Evolutionary conservation across 2,113 vertebrate genomes (phyloP).

Genomic region (Centrocercus urophasianus): DNA sequence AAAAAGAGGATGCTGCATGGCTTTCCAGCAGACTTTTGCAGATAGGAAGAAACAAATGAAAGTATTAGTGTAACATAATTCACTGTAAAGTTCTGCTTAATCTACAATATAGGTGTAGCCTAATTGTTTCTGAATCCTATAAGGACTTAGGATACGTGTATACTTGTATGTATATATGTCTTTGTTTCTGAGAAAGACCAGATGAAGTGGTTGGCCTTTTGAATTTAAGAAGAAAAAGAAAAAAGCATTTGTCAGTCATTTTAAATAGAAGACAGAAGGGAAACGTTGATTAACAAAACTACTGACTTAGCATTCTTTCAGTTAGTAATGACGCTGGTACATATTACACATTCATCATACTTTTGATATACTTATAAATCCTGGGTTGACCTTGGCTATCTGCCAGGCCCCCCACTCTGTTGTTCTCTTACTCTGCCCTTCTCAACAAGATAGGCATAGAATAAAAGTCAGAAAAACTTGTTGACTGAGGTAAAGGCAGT

Average conservation of each 20-base stretch:
- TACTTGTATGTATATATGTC: accelerated
- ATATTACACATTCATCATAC: background rate
- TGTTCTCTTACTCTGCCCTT: background rate
- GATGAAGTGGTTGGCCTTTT: accelerated
- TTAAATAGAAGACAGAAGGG: background rate
- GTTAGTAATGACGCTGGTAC: background rate
- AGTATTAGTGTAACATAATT: background rate
- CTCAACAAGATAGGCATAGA: background rate
- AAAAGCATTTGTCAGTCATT: background rate
- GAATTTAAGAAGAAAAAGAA: background rate
- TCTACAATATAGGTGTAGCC: background rate
- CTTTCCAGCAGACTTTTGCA: background rate
- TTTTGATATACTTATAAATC: background rate
- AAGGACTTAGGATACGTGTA: background rate
- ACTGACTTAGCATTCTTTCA: background rate
- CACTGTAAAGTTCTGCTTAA: background rate
- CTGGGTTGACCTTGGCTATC: background rate
- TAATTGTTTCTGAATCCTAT: background rate
- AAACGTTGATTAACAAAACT: background rate
- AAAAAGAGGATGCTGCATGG: background rate
- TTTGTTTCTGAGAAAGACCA: background rate
- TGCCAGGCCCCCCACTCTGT: background rate
- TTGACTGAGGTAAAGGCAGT: background rate
- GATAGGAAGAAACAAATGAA: background rate
- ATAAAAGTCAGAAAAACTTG: background rate